These are phyloP conservation scores for Mnemiopsis leidyi DNA, from an alignment of 37 sponge, comb jelly and placozoan genomes.

Conservation along the genomic window DNA sequence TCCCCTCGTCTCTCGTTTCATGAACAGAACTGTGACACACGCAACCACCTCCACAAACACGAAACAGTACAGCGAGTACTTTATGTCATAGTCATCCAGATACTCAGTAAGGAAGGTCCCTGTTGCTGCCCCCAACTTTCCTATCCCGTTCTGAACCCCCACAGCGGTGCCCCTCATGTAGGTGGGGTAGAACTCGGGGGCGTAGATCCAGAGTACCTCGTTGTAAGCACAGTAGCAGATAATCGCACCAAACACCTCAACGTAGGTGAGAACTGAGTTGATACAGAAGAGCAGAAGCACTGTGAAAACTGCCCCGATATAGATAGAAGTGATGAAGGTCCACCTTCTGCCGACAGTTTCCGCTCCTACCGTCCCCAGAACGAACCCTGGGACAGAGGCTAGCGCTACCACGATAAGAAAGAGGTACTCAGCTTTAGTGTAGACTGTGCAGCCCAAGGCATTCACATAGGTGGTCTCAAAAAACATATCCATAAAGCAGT, in stretches of 20 bases:
- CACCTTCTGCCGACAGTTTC: not conserved
- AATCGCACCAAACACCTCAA: not conserved
- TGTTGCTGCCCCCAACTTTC: conserved; percentile 33
- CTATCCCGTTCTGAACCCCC: conserved; percentile 57
- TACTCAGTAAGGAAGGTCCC: conserved; percentile 53
- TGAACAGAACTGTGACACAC: not conserved
- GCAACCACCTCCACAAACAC: not conserved
- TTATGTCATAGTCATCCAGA: not conserved
- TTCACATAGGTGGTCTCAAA: conserved; percentile 29
- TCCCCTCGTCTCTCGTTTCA: conserved; percentile 32
- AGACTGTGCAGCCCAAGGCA: conserved; percentile 15
- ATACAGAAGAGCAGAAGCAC: conserved; percentile 28
- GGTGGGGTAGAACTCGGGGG: conserved; percentile 64
- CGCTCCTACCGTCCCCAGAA: not conserved
- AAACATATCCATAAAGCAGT: not conserved
- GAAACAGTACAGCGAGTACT: not conserved
- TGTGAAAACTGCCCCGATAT: conserved; percentile 21
- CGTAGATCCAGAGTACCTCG: conserved; percentile 50
- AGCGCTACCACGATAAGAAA: not conserved
- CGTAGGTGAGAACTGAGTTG: not conserved
- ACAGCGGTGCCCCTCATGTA: conserved; percentile 55
- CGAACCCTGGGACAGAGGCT: not conserved
- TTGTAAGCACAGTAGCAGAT: not conserved
- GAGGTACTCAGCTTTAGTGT: not conserved
- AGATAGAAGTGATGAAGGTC: conserved; percentile 19